These are phyloP conservation scores for Cardiocondyla obscurior DNA, from an alignment of 1,140 invertebrate genomes.

Conservation along the genomic window DNA sequence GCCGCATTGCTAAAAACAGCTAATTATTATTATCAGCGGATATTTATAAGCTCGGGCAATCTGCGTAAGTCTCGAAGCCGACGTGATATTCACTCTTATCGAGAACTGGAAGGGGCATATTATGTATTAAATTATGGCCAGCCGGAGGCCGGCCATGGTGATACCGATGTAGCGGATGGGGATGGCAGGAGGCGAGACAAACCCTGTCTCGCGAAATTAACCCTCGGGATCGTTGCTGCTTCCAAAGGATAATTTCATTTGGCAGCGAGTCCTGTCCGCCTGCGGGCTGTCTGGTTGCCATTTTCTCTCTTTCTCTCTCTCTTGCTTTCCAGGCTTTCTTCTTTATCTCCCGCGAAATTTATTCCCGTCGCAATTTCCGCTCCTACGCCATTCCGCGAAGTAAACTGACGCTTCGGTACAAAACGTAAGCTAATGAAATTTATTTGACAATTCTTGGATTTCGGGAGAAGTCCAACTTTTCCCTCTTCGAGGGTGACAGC, in stretches of 20 bases:
- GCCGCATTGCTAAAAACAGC: background rate
- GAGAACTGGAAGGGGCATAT: background rate
- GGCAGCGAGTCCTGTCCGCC: slow-evolving; percentile 69
- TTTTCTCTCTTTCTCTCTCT: slow-evolving; percentile 9
- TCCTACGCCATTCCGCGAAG: background rate
- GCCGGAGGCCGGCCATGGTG: slow-evolving; percentile 16
- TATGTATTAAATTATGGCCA: slow-evolving; percentile 44
- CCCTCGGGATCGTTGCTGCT: slow-evolving; percentile 73
- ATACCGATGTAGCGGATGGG: slow-evolving; percentile 19
- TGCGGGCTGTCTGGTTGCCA: slow-evolving; percentile 40
- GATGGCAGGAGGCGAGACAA: background rate
- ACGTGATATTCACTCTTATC: slow-evolving; percentile 28
- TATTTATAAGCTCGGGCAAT: background rate
- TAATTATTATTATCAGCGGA: background rate
- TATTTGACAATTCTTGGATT: slow-evolving; percentile 77
- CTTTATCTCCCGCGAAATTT: slow-evolving; percentile 57
- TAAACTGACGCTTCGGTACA: background rate
- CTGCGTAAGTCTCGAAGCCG: background rate
- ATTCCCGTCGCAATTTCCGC: slow-evolving; percentile 18
- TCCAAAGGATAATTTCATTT: slow-evolving; percentile 82
- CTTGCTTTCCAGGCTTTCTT: background rate
- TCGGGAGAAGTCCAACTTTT: slow-evolving; percentile 65
- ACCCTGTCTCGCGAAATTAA: slow-evolving; percentile 58
- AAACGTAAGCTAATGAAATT: slow-evolving; percentile 72
- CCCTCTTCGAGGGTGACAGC: slow-evolving; percentile 69